phyloP scores from a whole-genome alignment of 1,140 invertebrate genomes.

The Pseudomyrmex pallidus region DNA sequence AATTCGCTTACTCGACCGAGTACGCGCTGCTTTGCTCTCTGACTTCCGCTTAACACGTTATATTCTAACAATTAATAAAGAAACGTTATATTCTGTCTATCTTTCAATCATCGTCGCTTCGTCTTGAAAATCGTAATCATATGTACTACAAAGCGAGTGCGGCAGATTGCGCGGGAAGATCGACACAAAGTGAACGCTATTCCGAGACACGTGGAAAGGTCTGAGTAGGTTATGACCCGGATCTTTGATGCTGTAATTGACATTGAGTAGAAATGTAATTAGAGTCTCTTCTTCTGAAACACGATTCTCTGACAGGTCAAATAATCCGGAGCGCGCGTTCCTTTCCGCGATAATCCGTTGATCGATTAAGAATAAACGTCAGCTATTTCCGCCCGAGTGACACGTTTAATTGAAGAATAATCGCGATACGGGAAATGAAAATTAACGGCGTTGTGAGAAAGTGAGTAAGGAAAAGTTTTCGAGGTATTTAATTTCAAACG shows the following conservation, averaged over 20 bases:
- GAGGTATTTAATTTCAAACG: too few relatives aligned
- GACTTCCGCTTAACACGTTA: neutral
- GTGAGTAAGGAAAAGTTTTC: too few relatives aligned
- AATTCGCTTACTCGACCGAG: slow-evolving; percentile 33
- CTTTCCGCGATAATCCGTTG: slow-evolving; percentile 17
- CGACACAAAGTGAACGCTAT: slow-evolving; percentile 59
- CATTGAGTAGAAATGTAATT: slow-evolving; percentile 66
- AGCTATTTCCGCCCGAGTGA: slow-evolving; percentile 4
- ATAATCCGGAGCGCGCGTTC: slow-evolving; percentile 4
- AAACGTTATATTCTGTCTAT: neutral
- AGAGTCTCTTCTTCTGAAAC: slow-evolving; percentile 53
- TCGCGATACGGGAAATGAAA: slow-evolving; percentile 17
- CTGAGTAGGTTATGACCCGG: slow-evolving; percentile 58
- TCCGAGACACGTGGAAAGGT: slow-evolving; percentile 23
- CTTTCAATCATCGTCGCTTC: slow-evolving; percentile 17
- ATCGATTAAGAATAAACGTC: slow-evolving; percentile 36
- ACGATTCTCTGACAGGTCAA: slow-evolving; percentile 17
- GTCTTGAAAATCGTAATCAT: slow-evolving; percentile 36
- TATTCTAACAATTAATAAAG: too few relatives aligned
- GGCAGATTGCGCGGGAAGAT: slow-evolving; percentile 59
- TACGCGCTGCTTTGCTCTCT: neutral
- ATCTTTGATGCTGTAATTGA: slow-evolving; percentile 67
- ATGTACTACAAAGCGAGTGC: slow-evolving; percentile 35
- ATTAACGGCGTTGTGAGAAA: neutral
- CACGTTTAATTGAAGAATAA: slow-evolving; percentile 46